Percentiles rank a stretch among this genome's conserved stretches.
phyloP scores from a whole-genome alignment of 2,797 vertebrate genomes.

The Gouania willdenowi region DNA sequence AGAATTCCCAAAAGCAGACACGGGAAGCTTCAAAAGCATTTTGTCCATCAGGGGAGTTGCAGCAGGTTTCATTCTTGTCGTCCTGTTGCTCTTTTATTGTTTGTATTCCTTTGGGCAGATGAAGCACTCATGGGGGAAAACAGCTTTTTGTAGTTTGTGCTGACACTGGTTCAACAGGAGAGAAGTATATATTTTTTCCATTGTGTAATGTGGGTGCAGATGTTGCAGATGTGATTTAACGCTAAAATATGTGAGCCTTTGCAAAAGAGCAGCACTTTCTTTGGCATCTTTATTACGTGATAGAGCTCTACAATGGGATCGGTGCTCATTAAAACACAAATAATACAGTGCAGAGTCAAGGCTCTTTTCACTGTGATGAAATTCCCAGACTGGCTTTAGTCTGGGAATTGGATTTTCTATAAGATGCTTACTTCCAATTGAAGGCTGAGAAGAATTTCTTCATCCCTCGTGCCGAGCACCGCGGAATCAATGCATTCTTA shows the following conservation, averaged over 20 bases:
- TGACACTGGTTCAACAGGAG: constrained; percentile 8
- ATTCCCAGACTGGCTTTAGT: constrained; percentile 6
- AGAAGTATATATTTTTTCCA: neutral
- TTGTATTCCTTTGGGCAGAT: constrained; percentile 1
- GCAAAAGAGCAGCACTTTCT: neutral
- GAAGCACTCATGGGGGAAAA: constrained; percentile 2
- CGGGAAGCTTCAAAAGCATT: constrained; percentile 37
- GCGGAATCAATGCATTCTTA: constrained; percentile 2
- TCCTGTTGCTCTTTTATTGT: constrained; percentile 27
- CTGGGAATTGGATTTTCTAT: constrained; percentile 14
- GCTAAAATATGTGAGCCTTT: no score
- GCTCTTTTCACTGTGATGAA: constrained; percentile 24
- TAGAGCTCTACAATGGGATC: neutral
- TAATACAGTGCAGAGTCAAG: constrained; percentile 10
- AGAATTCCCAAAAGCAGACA: constrained; percentile 22
- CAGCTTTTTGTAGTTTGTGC: constrained; percentile 24
- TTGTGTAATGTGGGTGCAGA: neutral
- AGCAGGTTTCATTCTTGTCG: constrained; percentile 16
- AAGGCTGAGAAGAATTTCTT: constrained; percentile 8
- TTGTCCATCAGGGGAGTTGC: constrained; percentile 29
- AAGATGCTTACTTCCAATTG: constrained; percentile 28
- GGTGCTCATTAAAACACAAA: constrained; percentile 6
- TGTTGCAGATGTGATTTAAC: neutral
- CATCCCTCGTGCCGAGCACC: constrained; percentile 1
- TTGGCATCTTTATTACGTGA: no score